Conservation (phyloP, 1,140 invertebrate genomes). For the Saccostrea cuccullata region DNA sequence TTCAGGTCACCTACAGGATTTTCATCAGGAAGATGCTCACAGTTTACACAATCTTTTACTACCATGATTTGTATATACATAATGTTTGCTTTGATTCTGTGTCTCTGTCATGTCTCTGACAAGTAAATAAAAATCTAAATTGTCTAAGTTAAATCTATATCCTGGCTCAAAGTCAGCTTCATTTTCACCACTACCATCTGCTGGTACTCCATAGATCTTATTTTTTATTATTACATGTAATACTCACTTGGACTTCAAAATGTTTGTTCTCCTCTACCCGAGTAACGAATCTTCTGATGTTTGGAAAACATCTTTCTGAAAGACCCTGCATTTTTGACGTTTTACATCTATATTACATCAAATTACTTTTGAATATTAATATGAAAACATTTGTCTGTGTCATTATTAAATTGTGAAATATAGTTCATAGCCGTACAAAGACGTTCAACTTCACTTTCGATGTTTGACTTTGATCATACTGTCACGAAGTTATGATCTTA, state of each 20-base stretch:
- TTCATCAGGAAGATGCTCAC: slow-evolving; percentile 20
- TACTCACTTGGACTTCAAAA: background rate
- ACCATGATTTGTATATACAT: background rate
- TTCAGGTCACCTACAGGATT: background rate
- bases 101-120: slow-evolving; percentile 6
- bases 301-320: background rate
- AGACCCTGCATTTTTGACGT: too few species aligned
- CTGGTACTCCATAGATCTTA: background rate
- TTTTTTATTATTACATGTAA: background rate
- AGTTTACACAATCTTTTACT: slow-evolving; percentile 8
- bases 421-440: too few species aligned
- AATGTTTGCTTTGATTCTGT: background rate
- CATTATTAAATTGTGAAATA: too few species aligned
- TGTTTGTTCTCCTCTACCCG: background rate
- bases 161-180: background rate
- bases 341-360: too few species aligned
- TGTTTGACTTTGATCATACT: too few species aligned
- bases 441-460: too few species aligned
- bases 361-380: too few species aligned
- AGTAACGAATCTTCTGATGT: background rate
- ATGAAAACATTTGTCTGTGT: too few species aligned
- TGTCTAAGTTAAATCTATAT: slow-evolving; percentile 22
- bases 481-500: too few species aligned
- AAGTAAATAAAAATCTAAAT: slow-evolving; percentile 3
- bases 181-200: background rate